Evolutionary conservation across 2,797 vertebrate species (phyloP), one percentile per base, ranked within the genome.

Genomic region (Microtus agrestis): DNA sequence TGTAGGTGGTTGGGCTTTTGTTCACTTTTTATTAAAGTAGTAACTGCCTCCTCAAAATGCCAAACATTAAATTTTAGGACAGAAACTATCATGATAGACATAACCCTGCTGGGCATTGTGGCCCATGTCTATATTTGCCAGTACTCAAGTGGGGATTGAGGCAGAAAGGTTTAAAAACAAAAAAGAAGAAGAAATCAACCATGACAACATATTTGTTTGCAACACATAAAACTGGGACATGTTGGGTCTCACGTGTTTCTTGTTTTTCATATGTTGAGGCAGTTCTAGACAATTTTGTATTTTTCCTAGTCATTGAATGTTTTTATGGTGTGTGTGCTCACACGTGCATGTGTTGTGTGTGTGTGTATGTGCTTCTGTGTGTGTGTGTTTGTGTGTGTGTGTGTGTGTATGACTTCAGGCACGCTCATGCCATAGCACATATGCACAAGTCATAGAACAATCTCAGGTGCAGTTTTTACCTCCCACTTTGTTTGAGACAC

Each of bases 31-130:
- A 82, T 81, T 11, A 4, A 89, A 77, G 31, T 23, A 12, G 71
- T 95, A 27, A 74, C 21, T 93, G 17, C 82, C n/a, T 65, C 91
- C 93, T 59, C n/a, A 51, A 79, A 87, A 93, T 87, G 25, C 13
- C 56, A 63, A 91, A 91, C 89, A 56, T 89, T 87, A 73, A 59
- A 82, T 51, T 59, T 95, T 77, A 69, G 27, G 34, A 91, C 93
- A 88, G 37, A 87, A 92, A 89, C 23, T 76, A 17, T 73, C 73
- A 86, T 51, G 19, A 2, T 46, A 89, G 43, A 80, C 40, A 76
- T 15, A 74, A 31, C 11, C 43, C 71, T 43, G 40, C 25, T 19
- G 19, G 61, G 46, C 40, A 7, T 9, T 65, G 56, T 37, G 67
- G 21, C 48, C 46, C 40, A 4, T 56, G 25, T 54, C 29, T 56